Evolutionary conservation across 1,140 invertebrate species (phyloP), one percentile per base, ranked within the genome.

Genomic region (Lithobius niger): DNA sequence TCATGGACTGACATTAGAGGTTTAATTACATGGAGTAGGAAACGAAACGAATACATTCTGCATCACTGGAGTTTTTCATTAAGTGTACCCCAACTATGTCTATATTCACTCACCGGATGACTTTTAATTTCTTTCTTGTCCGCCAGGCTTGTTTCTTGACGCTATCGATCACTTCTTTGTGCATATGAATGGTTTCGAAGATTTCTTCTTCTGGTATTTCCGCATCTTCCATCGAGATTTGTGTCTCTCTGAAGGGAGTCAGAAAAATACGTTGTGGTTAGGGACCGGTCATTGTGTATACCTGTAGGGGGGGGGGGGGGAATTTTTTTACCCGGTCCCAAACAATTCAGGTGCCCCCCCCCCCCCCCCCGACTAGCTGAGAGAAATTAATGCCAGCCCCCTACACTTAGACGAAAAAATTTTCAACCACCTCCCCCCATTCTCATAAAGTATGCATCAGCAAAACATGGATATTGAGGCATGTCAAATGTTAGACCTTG

Each of bases 161-260:
- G 25, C 83, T 87, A 52, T 82, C 81, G 40, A 96, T 75, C 0
- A 97, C 87, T 69, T 96, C 90, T 68, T 96, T 96, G 69, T 97
- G 91, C 21, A 94, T 70, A 59, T 85, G 81, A 45, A 97, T 83
- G 62, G 90, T 91, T 66, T 94, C 88, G 64, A 89, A 85, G 54
- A 96, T 86, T 69, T 88, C 82, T 60, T 92, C 87, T 65, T 92
- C 64, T 2, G 70, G 66, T 24, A 66, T 57, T 19, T 57, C 57
- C 42, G 51, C 15, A 22, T 67, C 63, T 16, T 64, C 61, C 0
- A 64, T 59, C 2, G 62, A 61, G 19, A 60, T 49, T 24, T 55
- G 54, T 6, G 59, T 62, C 26, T 62, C 63, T 16, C 57, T 62
- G 27, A 15, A 47, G 47, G 21, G 31, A 28, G 24, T 18, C 36